Evolutionary conservation across 2,797 vertebrate genomes (phyloP).

Genomic region (Myripristis jacobus): DNA sequence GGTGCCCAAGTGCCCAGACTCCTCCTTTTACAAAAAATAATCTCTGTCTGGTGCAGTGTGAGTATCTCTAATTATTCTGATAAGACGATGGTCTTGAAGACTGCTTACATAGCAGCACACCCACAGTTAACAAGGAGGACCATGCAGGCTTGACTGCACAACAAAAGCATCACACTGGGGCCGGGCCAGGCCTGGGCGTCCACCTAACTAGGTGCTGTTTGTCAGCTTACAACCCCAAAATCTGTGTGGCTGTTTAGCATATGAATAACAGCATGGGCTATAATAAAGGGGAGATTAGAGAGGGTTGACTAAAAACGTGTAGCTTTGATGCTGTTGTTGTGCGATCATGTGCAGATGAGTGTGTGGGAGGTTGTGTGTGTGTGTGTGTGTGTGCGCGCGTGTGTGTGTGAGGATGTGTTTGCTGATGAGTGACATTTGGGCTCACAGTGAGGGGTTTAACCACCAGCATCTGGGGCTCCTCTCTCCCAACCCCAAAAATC

Average conservation of each 20-base stretch:
- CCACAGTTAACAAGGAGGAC: conserved; percentile 7
- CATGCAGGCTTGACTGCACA: not conserved
- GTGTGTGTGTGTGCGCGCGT: conserved; percentile 21
- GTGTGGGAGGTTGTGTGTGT: conserved; percentile 56
- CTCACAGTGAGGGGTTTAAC: conserved; percentile 64
- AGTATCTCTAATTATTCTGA: too few relatives aligned
- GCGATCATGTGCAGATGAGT: conserved; percentile 79
- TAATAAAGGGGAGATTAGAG: conserved; percentile 73
- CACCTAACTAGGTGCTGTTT: conserved; percentile 11
- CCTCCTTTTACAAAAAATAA: too few relatives aligned
- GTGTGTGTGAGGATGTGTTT: conserved; percentile 50
- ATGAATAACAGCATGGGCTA: conserved; percentile 72
- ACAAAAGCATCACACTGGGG: conserved; percentile 13
- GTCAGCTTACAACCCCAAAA: conserved; percentile 41
- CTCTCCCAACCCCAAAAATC: conserved; percentile 46
- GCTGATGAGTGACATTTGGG: conserved; percentile 75
- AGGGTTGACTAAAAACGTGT: conserved; percentile 75
- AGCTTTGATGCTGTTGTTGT: conserved; percentile 77
- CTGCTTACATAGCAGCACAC: not conserved
- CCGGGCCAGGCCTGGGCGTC: conserved; percentile 21
- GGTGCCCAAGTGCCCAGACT: too few relatives aligned
- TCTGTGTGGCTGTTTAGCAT: conserved; percentile 65
- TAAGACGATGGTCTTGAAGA: not conserved
- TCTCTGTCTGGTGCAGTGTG: too few relatives aligned
- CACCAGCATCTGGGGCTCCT: conserved; percentile 64